A percentile compares a stretch with the other conserved stretches of the same genome.
Conservation (phyloP, 1,140 invertebrate species). For the Pseudoatta argentina region DNA sequence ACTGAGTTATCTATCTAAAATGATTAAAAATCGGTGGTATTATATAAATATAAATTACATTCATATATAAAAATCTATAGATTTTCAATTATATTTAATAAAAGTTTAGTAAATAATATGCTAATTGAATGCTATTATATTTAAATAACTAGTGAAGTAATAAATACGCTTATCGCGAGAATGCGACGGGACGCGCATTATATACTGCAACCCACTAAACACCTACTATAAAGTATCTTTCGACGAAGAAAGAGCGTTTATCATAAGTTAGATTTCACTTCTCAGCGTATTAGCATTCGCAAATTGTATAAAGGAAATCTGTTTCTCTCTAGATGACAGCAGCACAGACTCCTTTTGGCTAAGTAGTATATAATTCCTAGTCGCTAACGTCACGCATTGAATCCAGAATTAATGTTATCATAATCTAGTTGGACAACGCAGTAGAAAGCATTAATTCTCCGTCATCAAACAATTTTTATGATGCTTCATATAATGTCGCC, state of each 20-base stretch:
- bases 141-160: background rate
- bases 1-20: background rate
- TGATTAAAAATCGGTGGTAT: background rate
- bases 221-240: slow-evolving; percentile 40
- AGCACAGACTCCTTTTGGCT: background rate
- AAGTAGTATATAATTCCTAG: slow-evolving; percentile 32
- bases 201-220: slow-evolving; percentile 11
- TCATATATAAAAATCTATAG: background rate
- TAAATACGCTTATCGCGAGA: slow-evolving; percentile 23
- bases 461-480: slow-evolving; percentile 23
- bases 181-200: slow-evolving; percentile 17
- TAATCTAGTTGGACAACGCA: slow-evolving; percentile 17
- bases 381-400: slow-evolving; percentile 18
- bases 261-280: slow-evolving; percentile 43
- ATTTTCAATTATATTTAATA: background rate
- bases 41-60: background rate
- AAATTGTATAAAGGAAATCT: slow-evolving; percentile 39
- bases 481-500: background rate
- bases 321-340: slow-evolving; percentile 37
- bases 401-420: slow-evolving; percentile 40
- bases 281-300: background rate
- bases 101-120: background rate
- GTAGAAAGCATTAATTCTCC: slow-evolving; percentile 12
- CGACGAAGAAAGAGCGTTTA: slow-evolving; percentile 33
- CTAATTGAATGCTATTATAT: background rate